Conservation (phyloP, 2,888 invertebrate genomes). For the Cistogaster globosa region DNA sequence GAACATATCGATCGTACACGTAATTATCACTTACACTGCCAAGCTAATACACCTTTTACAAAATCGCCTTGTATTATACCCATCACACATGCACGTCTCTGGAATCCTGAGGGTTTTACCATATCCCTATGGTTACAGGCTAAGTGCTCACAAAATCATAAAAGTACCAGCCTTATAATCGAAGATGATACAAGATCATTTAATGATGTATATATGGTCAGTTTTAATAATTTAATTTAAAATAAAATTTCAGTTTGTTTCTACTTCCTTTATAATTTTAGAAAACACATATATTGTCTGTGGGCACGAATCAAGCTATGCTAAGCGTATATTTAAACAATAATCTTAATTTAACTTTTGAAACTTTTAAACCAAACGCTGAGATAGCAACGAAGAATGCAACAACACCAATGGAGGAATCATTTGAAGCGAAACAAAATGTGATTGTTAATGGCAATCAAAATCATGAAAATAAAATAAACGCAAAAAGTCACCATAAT, state of each 20-base stretch:
- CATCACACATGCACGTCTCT: slow-evolving; percentile 79
- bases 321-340: slow-evolving; percentile 80
- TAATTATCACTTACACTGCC: slow-evolving; percentile 78
- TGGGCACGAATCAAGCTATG: slow-evolving; percentile 81
- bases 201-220: slow-evolving; percentile 77
- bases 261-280: slow-evolving; percentile 59
- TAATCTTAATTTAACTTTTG: slow-evolving; percentile 79
- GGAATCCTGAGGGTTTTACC: slow-evolving; percentile 80
- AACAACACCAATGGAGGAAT: slow-evolving; percentile 59
- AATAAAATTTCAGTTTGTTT: neutral
- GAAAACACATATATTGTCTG: slow-evolving; percentile 81
- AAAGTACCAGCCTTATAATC: slow-evolving; percentile 76
- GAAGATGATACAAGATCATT: slow-evolving; percentile 79
- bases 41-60: slow-evolving; percentile 79
- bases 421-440: slow-evolving; percentile 49
- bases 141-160: slow-evolving; percentile 76
- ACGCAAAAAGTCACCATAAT: slow-evolving; percentile 53
- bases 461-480: slow-evolving; percentile 49
- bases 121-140: slow-evolving; percentile 81
- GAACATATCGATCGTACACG: slow-evolving; percentile 80
- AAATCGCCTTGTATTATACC: slow-evolving; percentile 81
- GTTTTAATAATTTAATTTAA: slow-evolving; percentile 12
- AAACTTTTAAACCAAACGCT: slow-evolving; percentile 79
- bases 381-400: slow-evolving; percentile 73
- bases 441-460: slow-evolving; percentile 32